Evolutionary conservation across 1,140 invertebrate species (phyloP).

Genomic region (Agrypnia vestita): DNA sequence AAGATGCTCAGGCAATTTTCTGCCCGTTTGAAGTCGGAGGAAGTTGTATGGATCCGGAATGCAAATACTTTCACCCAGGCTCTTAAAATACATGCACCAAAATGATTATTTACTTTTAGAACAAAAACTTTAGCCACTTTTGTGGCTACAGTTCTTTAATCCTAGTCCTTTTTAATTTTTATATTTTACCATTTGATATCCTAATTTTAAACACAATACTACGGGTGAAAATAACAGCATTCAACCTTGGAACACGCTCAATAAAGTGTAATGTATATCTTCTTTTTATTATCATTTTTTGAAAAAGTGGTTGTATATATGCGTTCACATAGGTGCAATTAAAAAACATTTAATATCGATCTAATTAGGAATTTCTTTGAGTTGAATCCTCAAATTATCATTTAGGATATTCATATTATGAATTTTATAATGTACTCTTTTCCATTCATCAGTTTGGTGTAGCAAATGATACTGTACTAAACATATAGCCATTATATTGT

Average conservation of each 20-base stretch:
- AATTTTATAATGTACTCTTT: no score
- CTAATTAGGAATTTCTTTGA: no score
- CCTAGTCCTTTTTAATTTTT: background rate
- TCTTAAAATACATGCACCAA: constrained; percentile 11
- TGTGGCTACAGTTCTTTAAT: constrained; percentile 8
- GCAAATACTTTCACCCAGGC: constrained; percentile 70
- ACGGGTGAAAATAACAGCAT: constrained; percentile 3
- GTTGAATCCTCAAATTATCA: no score
- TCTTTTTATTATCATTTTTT: background rate
- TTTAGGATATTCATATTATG: no score
- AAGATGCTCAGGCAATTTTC: constrained; percentile 69
- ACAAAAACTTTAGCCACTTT: background rate
- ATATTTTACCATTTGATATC: background rate
- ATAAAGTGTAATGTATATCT: constrained; percentile 44
- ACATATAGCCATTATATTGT: no score
- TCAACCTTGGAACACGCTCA: background rate
- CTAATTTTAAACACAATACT: constrained; percentile 4
- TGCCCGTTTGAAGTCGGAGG: constrained; percentile 71
- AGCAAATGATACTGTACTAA: no score
- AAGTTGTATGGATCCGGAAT: constrained; percentile 70
- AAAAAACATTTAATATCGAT: no score
- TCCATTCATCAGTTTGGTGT: no score
- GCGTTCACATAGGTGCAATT: no score
- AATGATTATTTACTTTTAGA: background rate
- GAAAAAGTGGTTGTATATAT: no score